phyloP scores from a whole-genome alignment of 2,888 invertebrate genomes.

The Agriopis aurantiaria region DNA sequence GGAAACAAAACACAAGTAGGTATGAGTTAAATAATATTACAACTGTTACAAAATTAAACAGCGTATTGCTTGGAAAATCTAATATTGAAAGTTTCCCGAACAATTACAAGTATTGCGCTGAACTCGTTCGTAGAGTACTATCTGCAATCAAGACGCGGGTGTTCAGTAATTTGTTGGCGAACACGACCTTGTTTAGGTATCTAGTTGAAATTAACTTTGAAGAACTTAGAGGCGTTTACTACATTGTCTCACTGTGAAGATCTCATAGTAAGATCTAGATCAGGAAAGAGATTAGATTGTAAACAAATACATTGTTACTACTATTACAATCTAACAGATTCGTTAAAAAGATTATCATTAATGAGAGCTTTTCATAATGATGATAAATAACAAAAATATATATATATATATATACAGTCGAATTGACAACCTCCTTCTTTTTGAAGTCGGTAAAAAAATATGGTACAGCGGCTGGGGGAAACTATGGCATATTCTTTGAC shows the following conservation, averaged over 20 bases:
- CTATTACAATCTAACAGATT: too few species aligned
- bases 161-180: slow-evolving; percentile 43
- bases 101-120: slow-evolving; percentile 50
- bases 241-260: slow-evolving; percentile 7
- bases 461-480: too few species aligned
- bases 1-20: background rate
- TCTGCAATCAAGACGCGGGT: slow-evolving; percentile 42
- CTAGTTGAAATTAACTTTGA: slow-evolving; percentile 35
- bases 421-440: too few species aligned
- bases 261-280: background rate
- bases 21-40: slow-evolving; percentile 17
- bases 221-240: slow-evolving; percentile 23
- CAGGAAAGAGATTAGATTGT: background rate
- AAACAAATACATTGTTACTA: background rate
- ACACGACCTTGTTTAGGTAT: slow-evolving; percentile 40
- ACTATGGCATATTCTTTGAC: too few species aligned
- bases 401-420: too few species aligned
- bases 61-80: slow-evolving; percentile 48
- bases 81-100: slow-evolving; percentile 53
- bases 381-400: too few species aligned
- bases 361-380: too few species aligned
- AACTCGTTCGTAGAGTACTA: slow-evolving; percentile 47
- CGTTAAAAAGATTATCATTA: too few species aligned
- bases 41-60: slow-evolving; percentile 42
- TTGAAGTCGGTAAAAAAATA: too few species aligned